Percentiles rank a stretch among this genome's conserved stretches.
These are phyloP conservation scores for Chaetodon trifascialis DNA, from an alignment of 2,113 vertebrate species.

Conservation along the genomic window DNA sequence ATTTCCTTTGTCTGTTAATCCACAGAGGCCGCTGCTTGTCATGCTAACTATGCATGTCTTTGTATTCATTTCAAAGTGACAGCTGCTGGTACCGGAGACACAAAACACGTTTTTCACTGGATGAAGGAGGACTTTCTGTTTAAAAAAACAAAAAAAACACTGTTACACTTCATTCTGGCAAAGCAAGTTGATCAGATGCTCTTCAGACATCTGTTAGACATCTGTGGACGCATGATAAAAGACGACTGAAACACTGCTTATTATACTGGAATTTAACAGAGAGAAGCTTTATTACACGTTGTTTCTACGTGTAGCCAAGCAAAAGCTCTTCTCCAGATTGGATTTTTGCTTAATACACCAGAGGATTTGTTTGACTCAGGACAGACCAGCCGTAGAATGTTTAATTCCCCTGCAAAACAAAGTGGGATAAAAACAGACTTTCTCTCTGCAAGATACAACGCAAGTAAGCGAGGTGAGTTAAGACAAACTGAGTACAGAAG, in stretches of 20 bases:
- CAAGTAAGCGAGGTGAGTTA: background rate
- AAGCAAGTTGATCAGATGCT: slow-evolving; percentile 7
- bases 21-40: slow-evolving; percentile 15
- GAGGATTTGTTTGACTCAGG: background rate
- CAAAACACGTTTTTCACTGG: background rate
- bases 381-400: background rate
- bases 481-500: slow-evolving; percentile 15
- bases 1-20: slow-evolving; percentile 31
- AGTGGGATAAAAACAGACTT: background rate
- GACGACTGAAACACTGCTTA: background rate
- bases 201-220: slow-evolving; percentile 11
- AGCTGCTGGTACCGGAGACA: slow-evolving; percentile 13
- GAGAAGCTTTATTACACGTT: slow-evolving; percentile 8
- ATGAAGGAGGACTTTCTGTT: slow-evolving; percentile 6
- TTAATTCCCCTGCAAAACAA: slow-evolving; percentile 6
- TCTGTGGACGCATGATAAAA: slow-evolving; percentile 8
- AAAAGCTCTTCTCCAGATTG: background rate
- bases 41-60: slow-evolving; percentile 14
- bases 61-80: slow-evolving; percentile 48
- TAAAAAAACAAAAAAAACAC: background rate
- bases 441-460: slow-evolving; percentile 6
- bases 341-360: background rate
- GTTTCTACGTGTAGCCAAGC: background rate
- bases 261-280: slow-evolving; percentile 6
- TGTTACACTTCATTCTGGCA: background rate